Evolutionary conservation across 2,888 invertebrate genomes (phyloP).

Genomic region (Tenthredo scrophulariae): DNA sequence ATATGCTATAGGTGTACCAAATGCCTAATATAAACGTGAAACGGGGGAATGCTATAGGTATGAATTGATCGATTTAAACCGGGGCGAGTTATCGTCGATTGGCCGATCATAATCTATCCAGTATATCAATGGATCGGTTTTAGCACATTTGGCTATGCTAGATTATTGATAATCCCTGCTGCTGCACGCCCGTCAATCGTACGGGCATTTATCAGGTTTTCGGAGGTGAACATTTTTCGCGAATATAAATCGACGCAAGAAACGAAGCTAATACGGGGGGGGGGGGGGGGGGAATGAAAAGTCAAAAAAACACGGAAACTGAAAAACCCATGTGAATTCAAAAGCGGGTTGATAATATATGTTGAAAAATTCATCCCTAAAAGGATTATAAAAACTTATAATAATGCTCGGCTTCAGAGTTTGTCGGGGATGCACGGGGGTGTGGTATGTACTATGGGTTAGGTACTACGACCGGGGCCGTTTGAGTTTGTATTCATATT

Average conservation of each 20-base stretch:
- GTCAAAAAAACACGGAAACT: background rate
- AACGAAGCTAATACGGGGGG: background rate
- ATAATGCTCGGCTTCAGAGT: background rate
- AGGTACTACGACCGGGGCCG: background rate
- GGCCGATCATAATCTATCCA: constrained; percentile 29
- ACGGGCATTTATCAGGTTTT: background rate
- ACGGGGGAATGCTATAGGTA: background rate
- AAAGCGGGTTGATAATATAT: constrained; percentile 4
- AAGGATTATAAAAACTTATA: constrained; percentile 35
- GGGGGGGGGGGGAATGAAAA: background rate
- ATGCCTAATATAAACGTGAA: background rate
- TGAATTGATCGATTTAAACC: constrained; percentile 13
- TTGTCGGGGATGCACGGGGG: background rate
- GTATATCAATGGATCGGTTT: constrained; percentile 40
- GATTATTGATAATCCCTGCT: constrained; percentile 20
- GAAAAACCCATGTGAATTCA: background rate
- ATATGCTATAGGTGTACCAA: background rate
- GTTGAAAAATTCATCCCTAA: constrained; percentile 41
- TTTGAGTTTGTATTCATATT: constrained; percentile 40
- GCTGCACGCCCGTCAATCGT: background rate
- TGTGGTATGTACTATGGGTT: background rate
- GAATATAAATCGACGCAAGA: background rate
- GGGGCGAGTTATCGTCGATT: constrained; percentile 31
- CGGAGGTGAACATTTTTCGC: background rate
- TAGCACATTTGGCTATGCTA: constrained; percentile 3